Evolutionary conservation across 2,797 vertebrate genomes (phyloP).

Genomic region (Potorous gilbertii): DNA sequence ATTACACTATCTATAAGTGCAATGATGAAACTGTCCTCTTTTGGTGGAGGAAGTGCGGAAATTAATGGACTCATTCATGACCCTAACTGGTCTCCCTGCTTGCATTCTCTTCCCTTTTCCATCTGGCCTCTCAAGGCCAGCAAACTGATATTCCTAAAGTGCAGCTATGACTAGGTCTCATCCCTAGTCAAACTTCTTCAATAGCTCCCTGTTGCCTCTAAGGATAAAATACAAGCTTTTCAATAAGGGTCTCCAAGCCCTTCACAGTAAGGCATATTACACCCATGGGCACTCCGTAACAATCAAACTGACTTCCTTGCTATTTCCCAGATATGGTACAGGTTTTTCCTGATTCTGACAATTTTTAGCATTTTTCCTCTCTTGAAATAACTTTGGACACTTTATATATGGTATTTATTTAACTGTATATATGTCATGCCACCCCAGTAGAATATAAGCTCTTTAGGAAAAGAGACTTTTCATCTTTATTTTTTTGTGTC

Average conservation of each 20-base stretch:
- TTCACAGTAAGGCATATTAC: background rate
- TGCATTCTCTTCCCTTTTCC: background rate
- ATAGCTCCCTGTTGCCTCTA: background rate
- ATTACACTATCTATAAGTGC: background rate
- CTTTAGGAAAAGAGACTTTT: background rate
- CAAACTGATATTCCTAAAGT: background rate
- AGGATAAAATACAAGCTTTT: background rate
- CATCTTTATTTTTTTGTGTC: background rate
- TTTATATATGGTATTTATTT: background rate
- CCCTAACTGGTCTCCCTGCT: background rate
- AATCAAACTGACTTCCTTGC: background rate
- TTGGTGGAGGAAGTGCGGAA: background rate
- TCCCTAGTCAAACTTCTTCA: background rate
- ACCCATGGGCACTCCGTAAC: background rate
- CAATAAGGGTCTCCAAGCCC: background rate
- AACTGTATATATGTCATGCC: background rate
- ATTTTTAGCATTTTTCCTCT: background rate
- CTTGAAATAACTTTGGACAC: background rate
- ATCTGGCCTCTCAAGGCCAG: background rate
- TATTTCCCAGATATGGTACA: background rate
- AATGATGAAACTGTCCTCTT: background rate
- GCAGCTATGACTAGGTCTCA: background rate
- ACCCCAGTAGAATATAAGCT: background rate
- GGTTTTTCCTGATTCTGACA: background rate
- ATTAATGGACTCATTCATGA: background rate